Percentiles rank a stretch among this genome's conserved stretches.
These are phyloP conservation scores for Brachyhypopomus occidentalis DNA, from an alignment of 2,113 vertebrate species.

Conservation along the genomic window DNA sequence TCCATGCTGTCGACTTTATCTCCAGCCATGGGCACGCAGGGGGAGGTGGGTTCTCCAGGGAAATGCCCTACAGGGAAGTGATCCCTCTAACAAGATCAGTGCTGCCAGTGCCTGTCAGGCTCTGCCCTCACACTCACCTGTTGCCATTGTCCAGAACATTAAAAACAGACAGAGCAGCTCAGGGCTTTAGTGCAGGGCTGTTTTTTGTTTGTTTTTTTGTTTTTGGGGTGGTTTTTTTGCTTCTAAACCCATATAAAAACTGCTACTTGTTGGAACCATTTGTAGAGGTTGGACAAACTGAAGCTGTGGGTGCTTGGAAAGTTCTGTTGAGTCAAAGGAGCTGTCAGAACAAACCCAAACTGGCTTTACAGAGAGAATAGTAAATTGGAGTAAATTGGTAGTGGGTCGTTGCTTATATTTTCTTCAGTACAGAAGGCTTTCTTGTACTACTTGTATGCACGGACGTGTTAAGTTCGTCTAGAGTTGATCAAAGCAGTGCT, in stretches of 20 bases:
- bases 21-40: constrained; percentile 5
- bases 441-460: not conserved
- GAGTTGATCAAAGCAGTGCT: constrained; percentile 6
- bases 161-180: not conserved
- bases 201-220: not conserved
- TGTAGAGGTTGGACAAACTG: not conserved
- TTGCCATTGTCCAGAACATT: constrained; percentile 12
- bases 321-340: not conserved
- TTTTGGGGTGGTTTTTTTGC: not conserved
- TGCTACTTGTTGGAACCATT: not conserved
- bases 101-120: not conserved
- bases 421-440: not conserved
- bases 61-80: constrained; percentile 21
- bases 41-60: constrained; percentile 29
- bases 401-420: not conserved
- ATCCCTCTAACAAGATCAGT: constrained; percentile 36
- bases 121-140: constrained; percentile 6
- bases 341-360: constrained; percentile 17
- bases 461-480: not conserved
- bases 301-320: constrained; percentile 3
- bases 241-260: not conserved
- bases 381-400: not conserved
- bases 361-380: constrained; percentile 3
- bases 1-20: constrained; percentile 24
- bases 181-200: not conserved